A percentile compares a stretch with the other conserved stretches of the same genome.
Evolutionary conservation across 2,113 vertebrate genomes (phyloP).

Genomic region (Lepus americanus): DNA sequence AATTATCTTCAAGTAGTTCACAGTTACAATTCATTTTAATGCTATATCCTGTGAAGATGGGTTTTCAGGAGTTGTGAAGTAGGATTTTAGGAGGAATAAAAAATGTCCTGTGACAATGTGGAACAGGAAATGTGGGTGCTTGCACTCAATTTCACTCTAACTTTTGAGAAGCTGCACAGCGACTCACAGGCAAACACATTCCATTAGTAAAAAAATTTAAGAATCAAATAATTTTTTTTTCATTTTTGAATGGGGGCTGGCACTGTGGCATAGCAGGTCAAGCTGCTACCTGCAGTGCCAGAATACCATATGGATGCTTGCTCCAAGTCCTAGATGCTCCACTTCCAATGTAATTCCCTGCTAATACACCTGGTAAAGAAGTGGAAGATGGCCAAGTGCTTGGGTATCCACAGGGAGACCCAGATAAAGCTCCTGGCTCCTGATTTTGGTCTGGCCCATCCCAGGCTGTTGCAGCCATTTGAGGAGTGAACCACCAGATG

Average conservation of each 20-base stretch:
- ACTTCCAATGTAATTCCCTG: too few species aligned
- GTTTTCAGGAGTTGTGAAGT: neutral
- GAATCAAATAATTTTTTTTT: constrained; percentile 22
- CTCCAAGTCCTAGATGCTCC: too few species aligned
- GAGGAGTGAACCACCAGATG: too few species aligned
- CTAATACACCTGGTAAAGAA: too few species aligned
- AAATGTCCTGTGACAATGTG: neutral
- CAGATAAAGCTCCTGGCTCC: too few species aligned
- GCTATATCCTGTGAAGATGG: neutral
- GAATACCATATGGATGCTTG: too few species aligned
- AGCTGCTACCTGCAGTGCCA: too few species aligned
- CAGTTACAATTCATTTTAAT: neutral
- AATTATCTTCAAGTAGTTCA: neutral
- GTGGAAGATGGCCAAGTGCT: too few species aligned
- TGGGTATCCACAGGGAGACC: too few species aligned
- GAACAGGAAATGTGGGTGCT: neutral
- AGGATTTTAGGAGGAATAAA: neutral
- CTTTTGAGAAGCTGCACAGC: neutral
- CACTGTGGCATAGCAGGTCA: too few species aligned
- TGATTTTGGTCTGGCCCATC: too few species aligned
- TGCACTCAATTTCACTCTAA: neutral
- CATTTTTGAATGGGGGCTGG: neutral
- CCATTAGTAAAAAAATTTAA: constrained; percentile 6
- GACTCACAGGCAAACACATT: neutral
- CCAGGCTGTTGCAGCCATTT: too few species aligned